phyloP scores from a whole-genome alignment of 2,888 invertebrate genomes.

The Drosophila maculinotata region DNA sequence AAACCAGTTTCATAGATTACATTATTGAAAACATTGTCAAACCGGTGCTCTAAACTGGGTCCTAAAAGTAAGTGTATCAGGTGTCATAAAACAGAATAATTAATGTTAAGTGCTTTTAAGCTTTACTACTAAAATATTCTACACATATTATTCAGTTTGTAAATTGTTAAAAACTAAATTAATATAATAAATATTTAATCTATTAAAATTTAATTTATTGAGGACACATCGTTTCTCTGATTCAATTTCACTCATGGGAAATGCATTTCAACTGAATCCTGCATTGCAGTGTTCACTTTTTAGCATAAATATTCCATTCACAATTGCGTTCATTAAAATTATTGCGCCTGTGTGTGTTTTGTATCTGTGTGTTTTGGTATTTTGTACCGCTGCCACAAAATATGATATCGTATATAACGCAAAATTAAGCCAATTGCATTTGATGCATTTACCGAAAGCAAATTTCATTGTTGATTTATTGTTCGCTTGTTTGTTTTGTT shows the following conservation, averaged over 20 bases:
- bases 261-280: conserved; percentile 2
- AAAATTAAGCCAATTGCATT: conserved; percentile 65
- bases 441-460: conserved; percentile 67
- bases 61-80: neutral
- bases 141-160: neutral
- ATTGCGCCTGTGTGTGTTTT: conserved; percentile 1
- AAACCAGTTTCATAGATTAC: conserved; percentile 2
- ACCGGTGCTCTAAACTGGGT: conserved; percentile 2
- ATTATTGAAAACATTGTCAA: neutral
- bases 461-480: conserved; percentile 70
- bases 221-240: neutral
- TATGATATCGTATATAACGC: conserved; percentile 53
- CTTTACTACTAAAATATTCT: neutral
- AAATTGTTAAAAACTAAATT: too few species aligned
- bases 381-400: conserved; percentile 45
- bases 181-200: neutral
- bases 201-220: neutral
- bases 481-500: conserved; percentile 45
- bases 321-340: conserved; percentile 11
- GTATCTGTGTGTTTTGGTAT: conserved; percentile 9
- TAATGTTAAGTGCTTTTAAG: neutral
- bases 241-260: neutral
- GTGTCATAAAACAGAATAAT: too few species aligned
- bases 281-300: conserved; percentile 34
- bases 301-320: conserved; percentile 42